Conservation (phyloP, 2,797 vertebrate species). For the Acanthornis magna region DNA sequence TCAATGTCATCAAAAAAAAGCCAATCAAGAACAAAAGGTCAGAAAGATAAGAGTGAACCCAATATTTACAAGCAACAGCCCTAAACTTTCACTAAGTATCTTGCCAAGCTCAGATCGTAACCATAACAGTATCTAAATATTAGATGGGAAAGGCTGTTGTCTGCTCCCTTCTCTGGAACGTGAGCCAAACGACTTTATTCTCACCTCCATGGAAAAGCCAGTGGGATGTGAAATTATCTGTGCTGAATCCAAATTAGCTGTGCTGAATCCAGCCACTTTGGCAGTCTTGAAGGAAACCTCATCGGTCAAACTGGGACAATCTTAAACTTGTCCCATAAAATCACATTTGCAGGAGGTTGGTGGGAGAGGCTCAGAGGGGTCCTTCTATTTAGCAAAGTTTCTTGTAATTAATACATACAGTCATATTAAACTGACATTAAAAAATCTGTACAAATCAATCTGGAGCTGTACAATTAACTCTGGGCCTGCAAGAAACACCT, state of each 20-base stretch:
- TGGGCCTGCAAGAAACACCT: neutral
- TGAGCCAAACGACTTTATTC: neutral
- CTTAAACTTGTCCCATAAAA: neutral
- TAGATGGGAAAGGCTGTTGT: neutral
- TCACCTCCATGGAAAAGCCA: conserved; percentile 49
- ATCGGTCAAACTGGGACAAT: neutral
- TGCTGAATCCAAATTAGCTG: neutral
- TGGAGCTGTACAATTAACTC: neutral
- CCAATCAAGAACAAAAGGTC: neutral
- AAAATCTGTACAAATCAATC: neutral
- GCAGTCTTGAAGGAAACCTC: neutral
- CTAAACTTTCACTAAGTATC: neutral
- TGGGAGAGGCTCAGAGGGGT: neutral
- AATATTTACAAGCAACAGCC: neutral
- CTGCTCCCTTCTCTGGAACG: neutral
- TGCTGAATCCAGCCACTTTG: neutral
- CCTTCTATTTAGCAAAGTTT: neutral
- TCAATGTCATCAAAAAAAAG: neutral
- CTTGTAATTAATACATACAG: neutral
- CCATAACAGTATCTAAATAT: conserved; percentile 10
- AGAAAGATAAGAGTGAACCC: neutral
- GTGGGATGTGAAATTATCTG: neutral
- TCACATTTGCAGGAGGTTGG: neutral
- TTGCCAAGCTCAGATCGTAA: neutral
- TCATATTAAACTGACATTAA: neutral